A percentile compares a stretch with the other conserved stretches of the same genome.
Conservation (phyloP, 2,113 vertebrate genomes). For the Cynoglossus semilaevis region DNA sequence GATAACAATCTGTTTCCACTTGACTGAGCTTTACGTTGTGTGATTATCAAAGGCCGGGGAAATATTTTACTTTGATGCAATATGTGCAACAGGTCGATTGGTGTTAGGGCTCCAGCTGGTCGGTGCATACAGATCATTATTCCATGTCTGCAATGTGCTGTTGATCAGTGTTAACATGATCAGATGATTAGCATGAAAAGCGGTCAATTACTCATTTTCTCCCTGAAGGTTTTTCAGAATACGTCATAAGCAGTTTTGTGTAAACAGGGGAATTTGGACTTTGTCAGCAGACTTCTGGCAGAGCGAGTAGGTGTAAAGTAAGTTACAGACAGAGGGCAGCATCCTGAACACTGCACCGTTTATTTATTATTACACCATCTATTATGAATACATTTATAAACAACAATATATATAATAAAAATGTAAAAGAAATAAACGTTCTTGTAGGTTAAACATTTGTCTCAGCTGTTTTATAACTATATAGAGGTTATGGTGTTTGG, state of each 20-base stretch:
- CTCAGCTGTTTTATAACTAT: no score
- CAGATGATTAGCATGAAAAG: not conserved
- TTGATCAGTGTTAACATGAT: no score
- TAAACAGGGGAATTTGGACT: slow-evolving; percentile 18
- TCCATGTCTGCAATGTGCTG: no score
- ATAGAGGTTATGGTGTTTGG: no score
- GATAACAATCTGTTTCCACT: slow-evolving; percentile 14
- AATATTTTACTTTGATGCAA: not conserved
- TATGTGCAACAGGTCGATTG: not conserved
- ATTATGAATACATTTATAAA: no score
- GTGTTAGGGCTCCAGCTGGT: no score
- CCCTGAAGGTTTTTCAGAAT: not conserved
- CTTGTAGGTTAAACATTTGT: no score
- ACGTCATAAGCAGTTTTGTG: slow-evolving; percentile 16
- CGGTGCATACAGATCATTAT: no score
- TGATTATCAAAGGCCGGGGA: slow-evolving; percentile 1
- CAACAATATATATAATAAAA: no score
- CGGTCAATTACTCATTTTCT: not conserved
- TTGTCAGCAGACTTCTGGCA: not conserved
- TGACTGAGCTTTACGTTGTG: not conserved
- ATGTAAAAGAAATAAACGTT: no score
- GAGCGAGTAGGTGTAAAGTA: slow-evolving; percentile 1
- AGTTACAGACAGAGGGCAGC: not conserved
- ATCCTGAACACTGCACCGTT: no score
- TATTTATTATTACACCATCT: no score